Base-by-base conservation (phyloP, 2,113 vertebrate species). In the Stictonetta naevosa region DNA sequence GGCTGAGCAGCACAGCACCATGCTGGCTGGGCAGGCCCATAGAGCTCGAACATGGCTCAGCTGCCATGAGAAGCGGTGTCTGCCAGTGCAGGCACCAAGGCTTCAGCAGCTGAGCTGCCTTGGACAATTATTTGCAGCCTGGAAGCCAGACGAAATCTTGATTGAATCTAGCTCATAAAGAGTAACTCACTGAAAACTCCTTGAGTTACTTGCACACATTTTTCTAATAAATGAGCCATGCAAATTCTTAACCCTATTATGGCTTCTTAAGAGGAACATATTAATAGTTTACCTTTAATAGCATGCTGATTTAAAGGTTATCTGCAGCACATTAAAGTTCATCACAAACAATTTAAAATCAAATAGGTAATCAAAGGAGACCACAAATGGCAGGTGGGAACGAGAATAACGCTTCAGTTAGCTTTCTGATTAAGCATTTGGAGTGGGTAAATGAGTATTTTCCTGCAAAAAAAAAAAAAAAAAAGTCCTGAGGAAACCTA, bases 191-290 rank as follows among this genome's bases (percentile, higher is more conserved):
- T 95, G 88, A 95, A 93, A 93, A 93, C 77, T 96, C 88, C 88
- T 87, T 88, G 56, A 95, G 62, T 97, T 96, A 95, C 95, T 96
- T 92, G 69, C 73, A 96, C 92, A 94, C 28, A 53, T 96, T 97
- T 96, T 96, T 96, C 93, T 92, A 91, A 96, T 93, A 95, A 96
- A 91, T 91, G 71, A 93, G 36, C 77, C 83, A 38, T 69, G 77
- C 74, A 94, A 93, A 93, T 74, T 28, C 81, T 96, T 97, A 95
- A 93, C 88, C 83, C 91, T 96, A 25, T 77, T 94, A 85, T 67
- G 87, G 44, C 92, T 84, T 87, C 53, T 83, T 86, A 73, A 87
- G 38, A 82, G 42, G 56, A 92, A 55, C 13, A 14, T 42, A 60
- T 66, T 85, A 76, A 73, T 79, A 79, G 83, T 66, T 97, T 83